A percentile compares a stretch with the other conserved stretches of the same genome.
These are phyloP conservation scores for Colaptes auratus DNA, from an alignment of 2,113 vertebrate genomes.

Conservation along the genomic window DNA sequence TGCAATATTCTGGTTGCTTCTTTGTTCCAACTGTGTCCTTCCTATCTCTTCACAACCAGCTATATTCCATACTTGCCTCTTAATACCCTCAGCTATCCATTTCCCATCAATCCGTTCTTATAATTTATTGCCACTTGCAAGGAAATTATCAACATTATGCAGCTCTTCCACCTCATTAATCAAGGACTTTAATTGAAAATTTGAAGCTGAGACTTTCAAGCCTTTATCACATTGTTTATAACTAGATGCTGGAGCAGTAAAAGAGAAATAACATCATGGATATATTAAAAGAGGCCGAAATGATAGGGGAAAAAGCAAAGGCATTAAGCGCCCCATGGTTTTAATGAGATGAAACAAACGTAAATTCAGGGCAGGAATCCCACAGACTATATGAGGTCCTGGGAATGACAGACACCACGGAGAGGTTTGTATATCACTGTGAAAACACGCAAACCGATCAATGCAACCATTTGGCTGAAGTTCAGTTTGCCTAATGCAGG, in stretches of 20 bases:
- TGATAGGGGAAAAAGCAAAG: neutral
- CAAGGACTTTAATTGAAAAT: neutral
- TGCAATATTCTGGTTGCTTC: neutral
- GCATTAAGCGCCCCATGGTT: neutral
- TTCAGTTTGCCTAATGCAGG: neutral
- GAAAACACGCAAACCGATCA: neutral
- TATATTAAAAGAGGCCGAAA: neutral
- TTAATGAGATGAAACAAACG: neutral
- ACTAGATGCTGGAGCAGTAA: neutral
- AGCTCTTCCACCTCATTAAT: conserved; percentile 23
- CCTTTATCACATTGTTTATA: neutral
- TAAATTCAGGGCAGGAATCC: neutral
- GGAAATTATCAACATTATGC: neutral
- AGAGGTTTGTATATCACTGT: neutral
- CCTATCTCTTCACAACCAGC: neutral
- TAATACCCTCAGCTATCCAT: neutral
- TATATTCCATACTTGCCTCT: neutral
- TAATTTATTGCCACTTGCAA: neutral
- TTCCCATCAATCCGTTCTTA: neutral
- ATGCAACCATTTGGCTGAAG: neutral
- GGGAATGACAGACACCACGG: neutral
- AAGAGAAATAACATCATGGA: neutral
- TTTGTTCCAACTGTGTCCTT: neutral
- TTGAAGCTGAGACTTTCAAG: neutral
- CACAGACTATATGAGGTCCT: neutral